Conservation (phyloP, 2,113 vertebrate genomes). For the Anseranas semipalmata region DNA sequence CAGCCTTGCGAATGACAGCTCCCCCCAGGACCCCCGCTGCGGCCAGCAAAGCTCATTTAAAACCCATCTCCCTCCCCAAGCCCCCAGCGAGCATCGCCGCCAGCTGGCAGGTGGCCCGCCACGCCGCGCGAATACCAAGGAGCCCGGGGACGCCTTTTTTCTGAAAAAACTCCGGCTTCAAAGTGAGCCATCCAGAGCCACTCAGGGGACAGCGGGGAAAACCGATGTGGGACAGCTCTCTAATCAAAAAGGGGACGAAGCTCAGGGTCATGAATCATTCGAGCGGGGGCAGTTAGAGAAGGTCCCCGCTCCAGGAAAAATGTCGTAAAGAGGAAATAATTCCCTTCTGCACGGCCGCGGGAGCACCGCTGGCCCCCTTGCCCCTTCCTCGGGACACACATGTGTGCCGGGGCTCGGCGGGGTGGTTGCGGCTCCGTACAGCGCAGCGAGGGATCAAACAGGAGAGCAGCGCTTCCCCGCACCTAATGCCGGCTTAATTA, state of each 20-base stretch:
- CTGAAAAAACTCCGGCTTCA: not conserved
- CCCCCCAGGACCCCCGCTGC: too few species aligned
- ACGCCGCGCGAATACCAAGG: too few species aligned
- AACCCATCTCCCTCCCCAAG: not conserved
- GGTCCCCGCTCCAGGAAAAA: not conserved
- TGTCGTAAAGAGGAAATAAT: rapidly evolving
- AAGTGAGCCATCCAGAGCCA: not conserved
- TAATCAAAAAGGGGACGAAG: not conserved
- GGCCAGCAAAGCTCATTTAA: too few species aligned
- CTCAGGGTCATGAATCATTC: not conserved
- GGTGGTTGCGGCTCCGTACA: rapidly evolving
- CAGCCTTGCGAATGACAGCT: not conserved
- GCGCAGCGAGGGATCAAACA: not conserved
- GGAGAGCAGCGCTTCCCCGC: not conserved
- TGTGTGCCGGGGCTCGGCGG: not conserved
- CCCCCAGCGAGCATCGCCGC: too few species aligned
- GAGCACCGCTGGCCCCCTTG: not conserved
- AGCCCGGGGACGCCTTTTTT: too few species aligned
- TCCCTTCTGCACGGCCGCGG: not conserved
- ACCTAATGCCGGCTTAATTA: slow-evolving; percentile 14
- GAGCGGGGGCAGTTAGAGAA: not conserved
- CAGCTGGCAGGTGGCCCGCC: too few species aligned
- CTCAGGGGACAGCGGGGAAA: too few species aligned
- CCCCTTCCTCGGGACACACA: not conserved
- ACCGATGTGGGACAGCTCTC: not conserved